Evolutionary conservation across 2,888 invertebrate genomes (phyloP), one percentile per base, ranked within the genome.

Genomic region (Drosophila seclusa): DNA sequence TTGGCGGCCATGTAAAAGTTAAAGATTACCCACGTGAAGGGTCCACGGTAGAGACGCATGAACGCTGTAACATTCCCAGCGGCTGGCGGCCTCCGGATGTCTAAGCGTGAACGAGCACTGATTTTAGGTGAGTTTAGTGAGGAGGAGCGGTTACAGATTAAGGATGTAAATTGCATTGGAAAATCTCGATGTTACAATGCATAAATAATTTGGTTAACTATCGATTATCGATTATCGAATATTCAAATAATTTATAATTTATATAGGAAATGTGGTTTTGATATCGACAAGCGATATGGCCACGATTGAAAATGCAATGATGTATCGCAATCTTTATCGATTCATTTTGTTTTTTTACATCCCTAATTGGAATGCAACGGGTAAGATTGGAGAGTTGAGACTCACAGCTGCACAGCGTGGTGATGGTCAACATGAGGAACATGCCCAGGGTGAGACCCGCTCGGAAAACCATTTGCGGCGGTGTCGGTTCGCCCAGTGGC

Each of bases 371-470:
- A 31, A 13, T 42, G 48, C 4, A 42, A 45, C 24, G 13, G 34
- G n/a, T 42, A 18, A 2, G 11, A 31, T 42, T 10, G 27, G n/a
- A 7, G 24, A 4, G 18, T 11, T 1, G 10, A n/a, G 27, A 76
- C 90, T 76, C 91, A 97, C 98, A 96, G 81, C 98, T 96, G 63
- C 98, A 93, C 45, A 97, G 94, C 55, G 98, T 97, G 40, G 97
- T 96, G 49, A 97, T 94, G 50, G 96, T 94, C 31, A 99, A 94
- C 34, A 99, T 96, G 64, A 98, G 94, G 89, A 99, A 97, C 10
- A 98, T 96, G 5, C 99, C 99, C 36, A 98, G 96, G 91, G 98
- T 99, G 18, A 99, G 94, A 2, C 99, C 99, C 89, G 97, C 97
- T 94, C 97, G 97, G 91, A 98, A 98, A 96, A 98, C 96, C 97